These are phyloP conservation scores for Drosophila paramelanica DNA, from an alignment of 2,888 invertebrate genomes.

Conservation along the genomic window DNA sequence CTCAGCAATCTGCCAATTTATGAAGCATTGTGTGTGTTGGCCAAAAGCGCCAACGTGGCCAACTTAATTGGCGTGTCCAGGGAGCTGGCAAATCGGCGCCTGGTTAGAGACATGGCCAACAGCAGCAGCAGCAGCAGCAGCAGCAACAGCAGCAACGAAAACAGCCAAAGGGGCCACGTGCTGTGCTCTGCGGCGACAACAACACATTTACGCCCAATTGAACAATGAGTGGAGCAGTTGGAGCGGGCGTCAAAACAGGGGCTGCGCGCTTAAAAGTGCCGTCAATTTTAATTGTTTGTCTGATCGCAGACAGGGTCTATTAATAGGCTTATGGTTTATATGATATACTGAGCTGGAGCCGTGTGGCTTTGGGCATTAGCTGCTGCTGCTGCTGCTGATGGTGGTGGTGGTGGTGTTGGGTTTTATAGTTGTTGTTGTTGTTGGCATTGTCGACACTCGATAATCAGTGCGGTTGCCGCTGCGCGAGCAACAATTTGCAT, in stretches of 20 bases:
- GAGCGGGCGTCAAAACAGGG: neutral
- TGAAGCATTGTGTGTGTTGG: slow-evolving; percentile 17
- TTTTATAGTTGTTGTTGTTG: neutral
- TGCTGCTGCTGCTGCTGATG: slow-evolving; percentile 25
- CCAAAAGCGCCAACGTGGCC: slow-evolving; percentile 29
- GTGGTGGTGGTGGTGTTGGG: slow-evolving; percentile 2
- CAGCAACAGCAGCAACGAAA: neutral
- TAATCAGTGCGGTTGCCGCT: slow-evolving; percentile 66
- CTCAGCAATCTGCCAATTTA: slow-evolving; percentile 4
- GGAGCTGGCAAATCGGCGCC: slow-evolving; percentile 13
- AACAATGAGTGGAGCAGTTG: slow-evolving; percentile 43
- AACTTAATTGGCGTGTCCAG: slow-evolving; percentile 37
- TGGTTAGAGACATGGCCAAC: slow-evolving; percentile 27
- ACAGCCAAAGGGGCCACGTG: slow-evolving; percentile 42
- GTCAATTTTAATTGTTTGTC: slow-evolving; percentile 79
- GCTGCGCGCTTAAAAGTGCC: slow-evolving; percentile 66
- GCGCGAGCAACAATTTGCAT: slow-evolving; percentile 67
- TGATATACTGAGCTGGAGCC: slow-evolving; percentile 66
- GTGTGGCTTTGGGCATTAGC: slow-evolving; percentile 67
- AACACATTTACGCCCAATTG: slow-evolving; percentile 70
- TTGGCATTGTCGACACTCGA: slow-evolving; percentile 52
- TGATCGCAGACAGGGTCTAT: slow-evolving; percentile 77
- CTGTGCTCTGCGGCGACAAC: slow-evolving; percentile 29
- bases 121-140: neutral
- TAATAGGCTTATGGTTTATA: slow-evolving; percentile 76